Base-by-base conservation (phyloP, 2,113 vertebrate species). In the Erythrocebus patas region DNA sequence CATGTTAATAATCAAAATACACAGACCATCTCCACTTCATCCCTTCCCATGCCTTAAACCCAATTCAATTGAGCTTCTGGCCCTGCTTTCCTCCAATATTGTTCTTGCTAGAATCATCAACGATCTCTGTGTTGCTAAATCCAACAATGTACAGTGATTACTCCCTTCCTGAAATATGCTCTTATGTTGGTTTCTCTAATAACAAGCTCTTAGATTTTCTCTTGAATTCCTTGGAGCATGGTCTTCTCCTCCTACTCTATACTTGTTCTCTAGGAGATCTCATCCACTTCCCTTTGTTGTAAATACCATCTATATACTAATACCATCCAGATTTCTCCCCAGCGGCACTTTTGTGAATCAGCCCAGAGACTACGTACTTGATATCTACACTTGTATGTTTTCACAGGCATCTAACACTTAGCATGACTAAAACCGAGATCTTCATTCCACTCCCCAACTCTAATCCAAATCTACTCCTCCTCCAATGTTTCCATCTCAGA, bases 401-500 rank as follows among this genome's bases (percentile, higher is more conserved):
- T 95, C 95, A 93, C 72, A 91, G 55, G 57, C 72, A 95, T n/a
- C 35, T 97, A 89, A 95, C 85, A 87, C 35, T 84, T 80, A 61
- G 64, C 80, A 86, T 45, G 38, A 84, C 72, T 79, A 78, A 96
- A 97, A 92, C 4, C 55, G 52, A 96, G 52, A 64, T 59, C 89
- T 97, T 94, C 81, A 35, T 73, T 93, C 72, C 23, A 92, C 52
- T 93, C 48, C 66, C 48, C 86, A 97, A 80, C 45, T 94, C 52
- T 27, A 84, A 18, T 59, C 83, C 79, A 97, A 97, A 80, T 91
- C 78, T 93, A 55, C 22, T 95, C 40, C 35, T 95, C 66, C 66
- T 94, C 86, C 79, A 89, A 68, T 87, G 86, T 91, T 97, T 96
- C 93, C 72, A 45, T 86, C 89, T 82, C 88, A 91, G 61, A 97